These are phyloP conservation scores for Sinelater perroti DNA, from an alignment of 2,888 invertebrate genomes.

Conservation along the genomic window DNA sequence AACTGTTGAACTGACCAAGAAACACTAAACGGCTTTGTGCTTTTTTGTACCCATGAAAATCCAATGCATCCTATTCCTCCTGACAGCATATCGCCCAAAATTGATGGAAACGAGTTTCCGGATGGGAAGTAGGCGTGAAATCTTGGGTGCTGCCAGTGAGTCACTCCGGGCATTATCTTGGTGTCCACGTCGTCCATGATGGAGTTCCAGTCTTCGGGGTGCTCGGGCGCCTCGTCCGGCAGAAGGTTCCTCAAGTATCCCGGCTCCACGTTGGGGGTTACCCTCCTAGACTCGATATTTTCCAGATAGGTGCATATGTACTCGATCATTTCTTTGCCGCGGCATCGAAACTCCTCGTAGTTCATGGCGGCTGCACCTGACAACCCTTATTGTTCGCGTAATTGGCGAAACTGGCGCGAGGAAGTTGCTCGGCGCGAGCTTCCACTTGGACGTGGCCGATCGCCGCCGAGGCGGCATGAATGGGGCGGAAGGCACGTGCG, in stretches of 20 bases:
- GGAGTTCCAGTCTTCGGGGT: slow-evolving; percentile 84
- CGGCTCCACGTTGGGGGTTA: slow-evolving; percentile 89
- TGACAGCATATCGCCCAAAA: slow-evolving; percentile 95
- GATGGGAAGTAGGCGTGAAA: slow-evolving; percentile 99
- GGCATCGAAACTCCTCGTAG: slow-evolving; percentile 82
- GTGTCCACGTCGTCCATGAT: slow-evolving; percentile 90
- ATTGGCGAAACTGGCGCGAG: neutral
- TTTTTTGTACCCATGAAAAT: slow-evolving; percentile 88
- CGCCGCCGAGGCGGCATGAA: neutral
- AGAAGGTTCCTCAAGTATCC: slow-evolving; percentile 84
- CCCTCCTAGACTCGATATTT: slow-evolving; percentile 79
- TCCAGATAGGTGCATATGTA: slow-evolving; percentile 92
- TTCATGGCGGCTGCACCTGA: slow-evolving; percentile 79
- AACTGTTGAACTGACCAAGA: slow-evolving; percentile 8
- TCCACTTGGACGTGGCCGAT: neutral
- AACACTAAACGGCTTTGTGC: neutral
- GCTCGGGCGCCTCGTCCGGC: slow-evolving; percentile 81
- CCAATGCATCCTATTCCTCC: slow-evolving; percentile 97
- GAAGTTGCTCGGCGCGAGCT: neutral
- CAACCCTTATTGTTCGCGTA: too few species aligned
- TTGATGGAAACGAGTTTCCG: slow-evolving; percentile 97
- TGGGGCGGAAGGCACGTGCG: slow-evolving; percentile 12
- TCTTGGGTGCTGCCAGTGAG: slow-evolving; percentile 98
- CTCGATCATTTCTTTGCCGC: slow-evolving; percentile 94
- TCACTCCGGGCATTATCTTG: slow-evolving; percentile 94